Base-by-base conservation (phyloP, 2,888 invertebrate species). In the Choreutis nemorana region DNA sequence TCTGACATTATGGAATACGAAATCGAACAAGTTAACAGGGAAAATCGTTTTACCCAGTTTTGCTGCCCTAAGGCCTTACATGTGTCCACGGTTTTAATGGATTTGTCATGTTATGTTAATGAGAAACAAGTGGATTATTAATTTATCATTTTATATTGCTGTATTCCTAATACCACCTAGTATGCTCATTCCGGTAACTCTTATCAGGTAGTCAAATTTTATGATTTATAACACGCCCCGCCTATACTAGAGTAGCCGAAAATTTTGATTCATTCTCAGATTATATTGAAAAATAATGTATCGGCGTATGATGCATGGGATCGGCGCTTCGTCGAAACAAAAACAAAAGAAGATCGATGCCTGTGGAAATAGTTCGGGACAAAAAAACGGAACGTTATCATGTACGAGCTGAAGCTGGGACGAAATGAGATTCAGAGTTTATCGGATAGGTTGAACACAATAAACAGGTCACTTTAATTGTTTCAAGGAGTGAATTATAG, bases 61-160 rank as follows among this genome's bases (percentile, higher is more conserved):
- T 36, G 39, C 43, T 36, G 33, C 36, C 37, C 36, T 29, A 34
- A 22, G 36, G 40, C 51, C 50, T 48, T 54, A 59, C 58, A 59
- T 53, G 51, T 59, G 60, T 57, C 61, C 54, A 49, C 40, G 37
- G 45, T 10, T 7, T 46, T 77, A 77, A 78, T 78, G 77, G 77
- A 78, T 58, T 68, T 78, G 72, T 75, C 73, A 65, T 78, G 78
- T 78, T 75, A 77, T 75, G 72, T 48, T 71, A 77, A 77, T 75
- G 58, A 61, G 50, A 45, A 53, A 61, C 58, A 58, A 48, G 43
- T 40, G 55, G 57, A 65, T 63, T 59, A 44, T 51, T 55, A 52
- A 66, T 73, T 66, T 61, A 71, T 75, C 71, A 71, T 73, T 58
- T 65, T 58, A 58, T 58, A 54, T 54, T 45, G 42, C 41, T 47